Conservation (phyloP, 37 sponge, comb jelly and placozoan genomes). For the Mnemiopsis leidyi region DNA sequence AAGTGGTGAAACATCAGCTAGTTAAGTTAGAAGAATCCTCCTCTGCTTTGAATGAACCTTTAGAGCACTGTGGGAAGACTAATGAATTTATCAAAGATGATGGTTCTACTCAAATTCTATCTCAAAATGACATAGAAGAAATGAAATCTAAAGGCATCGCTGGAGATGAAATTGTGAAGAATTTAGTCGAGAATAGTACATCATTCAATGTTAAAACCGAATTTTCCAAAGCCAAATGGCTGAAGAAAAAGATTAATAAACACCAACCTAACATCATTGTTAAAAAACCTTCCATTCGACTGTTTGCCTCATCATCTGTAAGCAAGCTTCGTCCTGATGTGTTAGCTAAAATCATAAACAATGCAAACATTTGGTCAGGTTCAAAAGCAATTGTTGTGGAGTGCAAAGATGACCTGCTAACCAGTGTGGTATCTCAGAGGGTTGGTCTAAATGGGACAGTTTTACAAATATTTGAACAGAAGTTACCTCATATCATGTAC, state of each 20-base stretch:
- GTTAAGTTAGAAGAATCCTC: not conserved
- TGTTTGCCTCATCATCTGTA: not conserved
- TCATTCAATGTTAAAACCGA: constrained; percentile 6
- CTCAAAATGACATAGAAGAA: constrained; percentile 38
- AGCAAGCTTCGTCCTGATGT: constrained; percentile 51
- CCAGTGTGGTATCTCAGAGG: constrained; percentile 40
- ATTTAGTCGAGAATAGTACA: not conserved
- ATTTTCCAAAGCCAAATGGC: constrained; percentile 53
- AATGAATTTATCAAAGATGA: constrained; percentile 50
- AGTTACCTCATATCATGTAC: not conserved
- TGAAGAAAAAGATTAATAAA: constrained; percentile 28
- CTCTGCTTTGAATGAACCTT: not conserved
- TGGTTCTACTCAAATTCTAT: not conserved
- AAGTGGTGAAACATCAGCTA: not conserved
- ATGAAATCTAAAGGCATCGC: constrained; percentile 15
- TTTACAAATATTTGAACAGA: constrained; percentile 38
- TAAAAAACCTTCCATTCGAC: not conserved
- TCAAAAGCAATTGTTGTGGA: constrained; percentile 18
- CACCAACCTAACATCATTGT: constrained; percentile 34
- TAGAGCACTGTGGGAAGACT: not conserved
- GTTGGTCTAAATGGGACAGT: not conserved
- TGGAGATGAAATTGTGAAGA: constrained; percentile 21
- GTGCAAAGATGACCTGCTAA: constrained; percentile 12
- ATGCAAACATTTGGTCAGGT: constrained; percentile 49
- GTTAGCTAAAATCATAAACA: constrained; percentile 8